phyloP scores from a whole-genome alignment of 2,888 invertebrate species.

The Cotesia congregata region DNA sequence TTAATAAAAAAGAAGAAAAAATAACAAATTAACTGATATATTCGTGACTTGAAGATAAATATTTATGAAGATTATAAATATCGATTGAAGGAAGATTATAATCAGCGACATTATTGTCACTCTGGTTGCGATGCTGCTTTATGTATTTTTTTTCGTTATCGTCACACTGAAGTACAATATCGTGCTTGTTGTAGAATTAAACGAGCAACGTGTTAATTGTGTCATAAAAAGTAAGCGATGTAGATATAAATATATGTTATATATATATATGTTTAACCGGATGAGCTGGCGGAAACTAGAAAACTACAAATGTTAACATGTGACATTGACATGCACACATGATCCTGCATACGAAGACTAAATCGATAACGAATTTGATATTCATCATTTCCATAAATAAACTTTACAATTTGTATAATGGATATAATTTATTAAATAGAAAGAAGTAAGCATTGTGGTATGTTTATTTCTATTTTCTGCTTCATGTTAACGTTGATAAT shows the following conservation, averaged over 20 bases:
- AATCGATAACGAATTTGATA: neutral
- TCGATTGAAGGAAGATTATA: neutral
- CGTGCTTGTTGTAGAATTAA: neutral
- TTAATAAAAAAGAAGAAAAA: neutral
- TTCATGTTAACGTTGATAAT: no score
- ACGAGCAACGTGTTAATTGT: neutral
- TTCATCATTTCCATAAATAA: neutral
- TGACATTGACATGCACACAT: neutral
- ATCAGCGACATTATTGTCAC: neutral
- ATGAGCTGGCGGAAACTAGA: slow-evolving; percentile 1
- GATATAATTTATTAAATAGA: no score
- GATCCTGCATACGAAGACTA: neutral
- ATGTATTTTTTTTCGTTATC: neutral
- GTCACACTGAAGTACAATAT: neutral
- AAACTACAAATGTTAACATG: neutral
- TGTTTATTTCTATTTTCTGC: no score
- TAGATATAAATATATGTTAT: neutral
- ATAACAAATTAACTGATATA: neutral
- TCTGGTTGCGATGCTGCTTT: neutral
- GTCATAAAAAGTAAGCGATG: no score
- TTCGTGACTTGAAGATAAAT: neutral
- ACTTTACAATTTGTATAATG: neutral
- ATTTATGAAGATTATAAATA: neutral
- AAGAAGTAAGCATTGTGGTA: no score
- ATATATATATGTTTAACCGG: neutral